These are phyloP conservation scores for Phalangium opilio DNA, from an alignment of 2,888 invertebrate species.

Conservation along the genomic window DNA sequence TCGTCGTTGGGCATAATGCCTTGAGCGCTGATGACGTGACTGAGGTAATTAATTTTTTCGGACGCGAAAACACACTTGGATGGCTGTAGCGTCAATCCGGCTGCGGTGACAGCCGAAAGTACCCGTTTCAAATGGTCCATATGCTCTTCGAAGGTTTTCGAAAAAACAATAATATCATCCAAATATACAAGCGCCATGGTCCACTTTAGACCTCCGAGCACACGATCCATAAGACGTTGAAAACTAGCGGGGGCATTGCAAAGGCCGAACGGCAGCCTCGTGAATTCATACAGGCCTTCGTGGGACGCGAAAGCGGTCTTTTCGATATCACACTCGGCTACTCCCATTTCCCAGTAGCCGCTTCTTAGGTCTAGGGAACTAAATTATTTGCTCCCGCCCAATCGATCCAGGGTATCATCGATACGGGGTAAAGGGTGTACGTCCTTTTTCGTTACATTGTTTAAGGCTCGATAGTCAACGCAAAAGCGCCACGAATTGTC, in stretches of 20 bases:
- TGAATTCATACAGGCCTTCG: constrained; percentile 22
- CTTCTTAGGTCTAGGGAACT: background rate
- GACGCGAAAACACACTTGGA: constrained; percentile 18
- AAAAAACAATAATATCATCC: constrained; percentile 21
- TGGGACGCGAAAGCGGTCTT: background rate
- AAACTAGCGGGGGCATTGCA: constrained; percentile 21
- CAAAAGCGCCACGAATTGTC: too few species aligned
- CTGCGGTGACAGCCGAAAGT: constrained; percentile 13
- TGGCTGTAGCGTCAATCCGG: constrained; percentile 18
- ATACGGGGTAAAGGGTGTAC: background rate
- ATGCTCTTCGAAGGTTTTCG: constrained; percentile 17
- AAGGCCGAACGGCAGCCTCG: constrained; percentile 23
- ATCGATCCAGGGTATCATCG: background rate
- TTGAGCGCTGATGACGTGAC: constrained; percentile 6
- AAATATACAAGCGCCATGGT: constrained; percentile 18
- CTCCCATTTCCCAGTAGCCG: background rate
- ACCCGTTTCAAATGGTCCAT: constrained; percentile 10
- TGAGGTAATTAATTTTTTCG: constrained; percentile 9
- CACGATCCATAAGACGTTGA: constrained; percentile 21
- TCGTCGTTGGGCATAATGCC: constrained; percentile 5
- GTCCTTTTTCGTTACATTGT: too few species aligned
- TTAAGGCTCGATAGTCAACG: too few species aligned
- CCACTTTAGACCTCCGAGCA: constrained; percentile 17
- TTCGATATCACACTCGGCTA: background rate
- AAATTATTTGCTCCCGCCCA: background rate